Evolutionary conservation across 2,797 vertebrate species (phyloP), one percentile per base, ranked within the genome.

Genomic region (Xenops minutus): DNA sequence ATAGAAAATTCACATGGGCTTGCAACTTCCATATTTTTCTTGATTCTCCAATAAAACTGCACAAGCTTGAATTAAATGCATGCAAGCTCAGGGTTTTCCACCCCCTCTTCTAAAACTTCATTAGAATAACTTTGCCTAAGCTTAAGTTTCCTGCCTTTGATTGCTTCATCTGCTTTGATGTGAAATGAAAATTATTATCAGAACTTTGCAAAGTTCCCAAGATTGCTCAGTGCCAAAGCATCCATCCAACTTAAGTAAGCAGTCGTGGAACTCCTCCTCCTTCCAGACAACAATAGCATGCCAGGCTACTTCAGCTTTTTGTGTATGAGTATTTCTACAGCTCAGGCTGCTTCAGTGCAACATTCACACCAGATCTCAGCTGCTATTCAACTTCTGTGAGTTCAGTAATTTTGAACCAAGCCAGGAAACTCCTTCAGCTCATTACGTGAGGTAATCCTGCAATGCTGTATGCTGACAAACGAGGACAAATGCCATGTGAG

Each of bases 121-220:
- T 96, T 92, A 85, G 72, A 93, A 94, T 95, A 79, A 91, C 67
- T 96, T 95, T 96, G 93, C 88, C 78, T 96, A 92, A 89, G 43
- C 46, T 55, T 88, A 75, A 59, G 19, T 69, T 93, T 72, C 41
- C n/a, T 95, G 37, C 83, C 91, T 96, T 92, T 96, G 93, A 96
- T 91, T 84, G 59, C 93, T 93, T 77, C 88, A 74, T 61, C 34
- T 87, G 23, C 94, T 97, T 97, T 96, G 95, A 95, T 88, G 86
- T 95, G 52, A 96, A 94, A 91, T 84, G 85, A 94, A 95, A 94
- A 93, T 92, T 82, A 91, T 34, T 68, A 86, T 84, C 74, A 80
- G 61, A 92, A 87, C 49, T 82, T 85, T 48, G 48, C 64, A 44
- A 87, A 95, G 83, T 90, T 96, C 77, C 74, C 92, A 92, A 94